Evolutionary conservation across 2,797 vertebrate genomes (phyloP).

Genomic region (Galago senegalensis): DNA sequence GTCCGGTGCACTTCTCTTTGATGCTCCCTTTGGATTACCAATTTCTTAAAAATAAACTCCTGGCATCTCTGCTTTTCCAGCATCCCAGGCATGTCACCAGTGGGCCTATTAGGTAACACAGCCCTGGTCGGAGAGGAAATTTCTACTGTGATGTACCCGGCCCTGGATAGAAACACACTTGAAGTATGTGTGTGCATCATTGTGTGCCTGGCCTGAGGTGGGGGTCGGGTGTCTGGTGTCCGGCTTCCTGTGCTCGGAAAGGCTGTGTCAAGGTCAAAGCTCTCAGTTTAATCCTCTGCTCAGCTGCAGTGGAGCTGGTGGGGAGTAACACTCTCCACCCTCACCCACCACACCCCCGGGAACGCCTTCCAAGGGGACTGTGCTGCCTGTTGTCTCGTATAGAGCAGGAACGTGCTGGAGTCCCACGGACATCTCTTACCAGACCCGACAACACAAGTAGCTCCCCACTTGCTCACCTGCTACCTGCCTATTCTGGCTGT

Average conservation of each 20-base stretch:
- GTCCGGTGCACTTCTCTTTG: not conserved
- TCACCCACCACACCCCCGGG: accelerated
- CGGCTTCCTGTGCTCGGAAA: not conserved
- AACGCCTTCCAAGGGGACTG: not conserved
- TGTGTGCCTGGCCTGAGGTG: no score
- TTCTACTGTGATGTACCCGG: not conserved
- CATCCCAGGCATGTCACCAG: not conserved
- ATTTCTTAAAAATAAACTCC: not conserved
- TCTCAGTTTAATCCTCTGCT: not conserved
- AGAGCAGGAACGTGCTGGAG: no score
- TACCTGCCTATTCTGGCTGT: not conserved
- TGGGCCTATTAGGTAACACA: not conserved
- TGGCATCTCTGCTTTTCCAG: not conserved
- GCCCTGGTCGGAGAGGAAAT: not conserved
- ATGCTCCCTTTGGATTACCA: not conserved
- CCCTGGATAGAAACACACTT: accelerated
- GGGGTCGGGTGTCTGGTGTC: not conserved
- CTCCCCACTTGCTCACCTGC: not conserved
- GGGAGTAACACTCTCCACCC: not conserved
- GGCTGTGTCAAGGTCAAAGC: conserved; percentile 15
- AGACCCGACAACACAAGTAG: not conserved
- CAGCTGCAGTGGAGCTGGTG: not conserved
- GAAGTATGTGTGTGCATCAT: no score
- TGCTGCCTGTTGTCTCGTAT: not conserved
- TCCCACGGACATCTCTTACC: accelerated